Evolutionary conservation across 2,797 vertebrate species (phyloP), one percentile per base, ranked within the genome.

Genomic region (Coranthus polyacanthus): DNA sequence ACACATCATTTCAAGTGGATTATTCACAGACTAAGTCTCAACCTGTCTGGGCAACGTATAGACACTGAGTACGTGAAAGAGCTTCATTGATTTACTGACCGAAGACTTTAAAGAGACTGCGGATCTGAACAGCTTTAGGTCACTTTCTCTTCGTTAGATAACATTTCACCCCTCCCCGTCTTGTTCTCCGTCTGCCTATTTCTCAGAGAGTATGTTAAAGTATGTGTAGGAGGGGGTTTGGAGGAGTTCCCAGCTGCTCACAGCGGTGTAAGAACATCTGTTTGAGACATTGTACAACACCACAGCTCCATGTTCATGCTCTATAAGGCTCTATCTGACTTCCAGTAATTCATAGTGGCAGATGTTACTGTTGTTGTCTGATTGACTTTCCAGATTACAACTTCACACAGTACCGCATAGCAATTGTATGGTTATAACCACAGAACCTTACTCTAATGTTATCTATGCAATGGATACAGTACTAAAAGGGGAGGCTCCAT

Each of bases 261-360:
- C 75, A 75, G 76, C 51, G 0, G 79, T 73, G 44, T 51, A 51
- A 63, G 47, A 56, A 83, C 84, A 87, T 83, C 83, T 82, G 88
- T 67, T 80, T 18, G 58, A 83, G 65, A 45, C 64, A 70, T 88
- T 71, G 32, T 49, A 34, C 51, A 52, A 78, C 74, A 79, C 42
- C 65, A 43, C 49, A 62, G 54, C 55, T 52, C 61, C 47, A 9
- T 6, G 20, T 42, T 51, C 16, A 16, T 36, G 63, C 67, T 70
- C 62, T 68, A 18, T 15, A 39, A 52, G 3, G 2, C 63, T 37
- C 16, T 22, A 52, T 39, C 67, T 36, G 7, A 61, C 54, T 61
- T 73, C 60, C 75, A 54, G 63, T 26, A 60, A 78, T 65, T 71
- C 66, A 72, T 37, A 21, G 21, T 6, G 2, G 17, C 71, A 63